These are phyloP conservation scores for Cygnus buccinator DNA, from an alignment of 2,113 vertebrate genomes.

Conservation along the genomic window DNA sequence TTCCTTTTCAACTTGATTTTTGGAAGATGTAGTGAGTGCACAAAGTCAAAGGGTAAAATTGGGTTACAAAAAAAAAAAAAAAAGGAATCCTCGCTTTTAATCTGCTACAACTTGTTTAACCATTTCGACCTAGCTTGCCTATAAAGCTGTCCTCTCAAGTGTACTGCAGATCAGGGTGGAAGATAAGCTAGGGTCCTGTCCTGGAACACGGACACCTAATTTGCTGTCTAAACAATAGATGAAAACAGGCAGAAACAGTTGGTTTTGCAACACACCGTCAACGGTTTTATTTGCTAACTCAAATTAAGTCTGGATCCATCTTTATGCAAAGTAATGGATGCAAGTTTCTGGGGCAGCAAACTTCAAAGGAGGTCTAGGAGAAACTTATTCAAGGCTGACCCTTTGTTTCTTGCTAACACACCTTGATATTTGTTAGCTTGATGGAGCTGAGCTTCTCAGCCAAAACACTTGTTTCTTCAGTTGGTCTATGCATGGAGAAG, in stretches of 20 bases:
- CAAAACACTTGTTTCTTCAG: background rate
- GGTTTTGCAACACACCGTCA: background rate
- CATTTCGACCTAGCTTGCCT: background rate
- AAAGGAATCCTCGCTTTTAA: background rate
- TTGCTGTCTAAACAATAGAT: background rate
- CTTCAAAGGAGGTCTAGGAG: background rate
- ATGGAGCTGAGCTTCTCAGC: background rate
- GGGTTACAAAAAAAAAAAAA: background rate
- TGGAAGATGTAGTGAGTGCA: background rate
- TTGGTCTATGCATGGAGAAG: background rate
- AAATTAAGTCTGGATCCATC: background rate
- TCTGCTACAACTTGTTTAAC: background rate
- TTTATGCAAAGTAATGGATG: background rate
- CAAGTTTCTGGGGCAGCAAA: background rate
- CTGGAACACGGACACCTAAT: background rate
- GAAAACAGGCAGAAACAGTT: background rate
- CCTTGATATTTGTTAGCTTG: background rate
- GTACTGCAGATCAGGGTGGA: background rate
- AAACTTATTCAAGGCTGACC: background rate
- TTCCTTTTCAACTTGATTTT: slow-evolving; percentile 44
- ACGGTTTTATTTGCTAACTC: background rate
- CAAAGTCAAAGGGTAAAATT: slow-evolving; percentile 23
- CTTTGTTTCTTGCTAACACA: background rate
- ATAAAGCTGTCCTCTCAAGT: background rate
- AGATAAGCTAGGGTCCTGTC: background rate